Evolutionary conservation across 53 echinoderm and acorn worm genomes (phyloP), one percentile per base, ranked within the genome.

Genomic region (Hippasteria phrygiana): DNA sequence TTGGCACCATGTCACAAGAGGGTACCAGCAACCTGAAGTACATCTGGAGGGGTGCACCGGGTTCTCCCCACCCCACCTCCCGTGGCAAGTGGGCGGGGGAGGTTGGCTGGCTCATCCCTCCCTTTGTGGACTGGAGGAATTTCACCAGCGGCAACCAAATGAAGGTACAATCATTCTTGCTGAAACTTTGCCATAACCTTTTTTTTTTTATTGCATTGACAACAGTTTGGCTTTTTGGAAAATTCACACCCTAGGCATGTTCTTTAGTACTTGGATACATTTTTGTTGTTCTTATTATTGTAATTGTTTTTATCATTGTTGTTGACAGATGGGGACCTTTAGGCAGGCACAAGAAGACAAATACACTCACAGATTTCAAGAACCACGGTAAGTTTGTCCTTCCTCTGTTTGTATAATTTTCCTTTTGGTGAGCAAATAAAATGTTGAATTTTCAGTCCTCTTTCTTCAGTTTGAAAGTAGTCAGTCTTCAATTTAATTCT

Each of bases 1-100:
- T 99, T 26, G 99, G 99, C n/a, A 99, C 96, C 8, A 99, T 94
- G 94, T 99, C 99, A 17, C 76, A 54, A 36, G 99, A 96, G 54
- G 94, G 94, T 3, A 92, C 94, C 69, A 93, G 95, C 28, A 93
- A 93, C 54, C 62, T 91, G n/a, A 48, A 89, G 53, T 96, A 99
- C 85, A 93, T 99, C 62, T 91, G 87, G 89, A 92, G 99, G 65
- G 96, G 93, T 42, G 94, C 96, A 16, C 89, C 96, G 1, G 91
- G 96, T 17, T 90, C 96, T 11, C 93, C 96, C 14, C 96, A 93
- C 8, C 96, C 95, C 6, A 82, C 73, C 29, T 91, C 93, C 18
- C 90, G 93, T 39, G 90, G 92, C 14, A 71, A 91, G 69, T 94
- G 96, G 96, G 99, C 92, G 33, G 99, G 99, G 48, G 99, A 99